These are phyloP conservation scores for Micronycteris hirsuta DNA, from an alignment of 2,113 vertebrate genomes.

Conservation along the genomic window DNA sequence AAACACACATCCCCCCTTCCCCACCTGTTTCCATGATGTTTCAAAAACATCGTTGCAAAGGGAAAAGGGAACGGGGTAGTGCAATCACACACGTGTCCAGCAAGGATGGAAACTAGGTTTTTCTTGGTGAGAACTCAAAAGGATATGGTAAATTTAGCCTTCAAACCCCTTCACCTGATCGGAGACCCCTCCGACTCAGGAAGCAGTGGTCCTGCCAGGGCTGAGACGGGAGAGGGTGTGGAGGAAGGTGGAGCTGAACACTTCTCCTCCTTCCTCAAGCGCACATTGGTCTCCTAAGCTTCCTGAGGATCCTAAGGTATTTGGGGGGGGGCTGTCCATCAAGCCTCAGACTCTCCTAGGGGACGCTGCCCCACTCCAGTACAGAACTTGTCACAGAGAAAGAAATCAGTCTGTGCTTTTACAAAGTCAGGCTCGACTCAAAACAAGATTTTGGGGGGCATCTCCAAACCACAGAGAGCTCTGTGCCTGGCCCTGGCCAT, in stretches of 20 bases:
- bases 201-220: background rate
- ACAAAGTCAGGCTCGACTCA: background rate
- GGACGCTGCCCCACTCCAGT: background rate
- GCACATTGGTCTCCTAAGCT: accelerated
- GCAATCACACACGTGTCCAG: background rate
- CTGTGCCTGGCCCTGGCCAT: background rate
- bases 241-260: too few species aligned
- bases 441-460: background rate
- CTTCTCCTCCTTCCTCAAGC: background rate
- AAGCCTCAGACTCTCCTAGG: background rate
- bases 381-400: background rate
- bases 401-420: background rate
- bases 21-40: background rate
- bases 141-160: background rate
- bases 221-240: accelerated
- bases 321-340: accelerated
- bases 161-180: background rate
- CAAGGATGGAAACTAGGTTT: background rate
- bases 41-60: background rate
- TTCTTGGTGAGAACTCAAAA: background rate
- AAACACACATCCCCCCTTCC: too few species aligned
- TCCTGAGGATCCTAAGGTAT: background rate
- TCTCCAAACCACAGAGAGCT: background rate
- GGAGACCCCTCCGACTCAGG: background rate
- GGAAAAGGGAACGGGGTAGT: background rate